Percentiles rank a stretch among this genome's conserved stretches.
Evolutionary conservation across 2,888 invertebrate genomes (phyloP).

Genomic region (Oscheius sp.): DNA sequence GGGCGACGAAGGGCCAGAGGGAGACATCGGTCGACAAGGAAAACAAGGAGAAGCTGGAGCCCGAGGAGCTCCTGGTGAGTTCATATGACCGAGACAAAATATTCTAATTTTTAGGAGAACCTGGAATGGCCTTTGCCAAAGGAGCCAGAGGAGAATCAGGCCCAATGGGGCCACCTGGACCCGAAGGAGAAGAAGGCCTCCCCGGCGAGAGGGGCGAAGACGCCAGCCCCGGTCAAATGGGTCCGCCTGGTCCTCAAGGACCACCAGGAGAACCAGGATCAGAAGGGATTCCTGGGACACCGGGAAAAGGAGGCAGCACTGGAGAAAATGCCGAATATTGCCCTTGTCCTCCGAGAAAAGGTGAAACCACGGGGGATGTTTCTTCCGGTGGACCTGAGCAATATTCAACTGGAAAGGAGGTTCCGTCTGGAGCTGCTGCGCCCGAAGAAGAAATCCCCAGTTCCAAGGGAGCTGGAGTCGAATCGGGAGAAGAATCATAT

Average conservation of each 20-base stretch:
- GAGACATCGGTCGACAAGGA: slow-evolving; percentile 66
- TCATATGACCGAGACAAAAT: too few relatives aligned
- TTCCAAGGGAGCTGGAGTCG: not conserved
- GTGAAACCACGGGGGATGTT: not conserved
- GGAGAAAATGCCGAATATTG: slow-evolving; percentile 33
- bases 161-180: slow-evolving; percentile 61
- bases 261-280: slow-evolving; percentile 34
- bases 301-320: slow-evolving; percentile 21
- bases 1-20: slow-evolving; percentile 69
- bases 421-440: not conserved
- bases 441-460: not conserved
- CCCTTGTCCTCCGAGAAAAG: slow-evolving; percentile 31
- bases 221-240: slow-evolving; percentile 58
- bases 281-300: slow-evolving; percentile 29
- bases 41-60: slow-evolving; percentile 64
- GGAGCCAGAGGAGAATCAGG: slow-evolving; percentile 64
- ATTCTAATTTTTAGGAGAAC: slow-evolving; percentile 36
- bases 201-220: slow-evolving; percentile 71
- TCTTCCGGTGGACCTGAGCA: not conserved
- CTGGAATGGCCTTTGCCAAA: slow-evolving; percentile 63
- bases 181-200: slow-evolving; percentile 67
- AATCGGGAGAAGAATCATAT: not conserved
- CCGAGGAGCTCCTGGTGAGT: slow-evolving; percentile 54
- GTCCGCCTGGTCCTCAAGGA: slow-evolving; percentile 56
- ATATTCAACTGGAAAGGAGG: not conserved